Conservation (phyloP, 2,797 vertebrate genomes). For the Pogoniulus pusillus region DNA sequence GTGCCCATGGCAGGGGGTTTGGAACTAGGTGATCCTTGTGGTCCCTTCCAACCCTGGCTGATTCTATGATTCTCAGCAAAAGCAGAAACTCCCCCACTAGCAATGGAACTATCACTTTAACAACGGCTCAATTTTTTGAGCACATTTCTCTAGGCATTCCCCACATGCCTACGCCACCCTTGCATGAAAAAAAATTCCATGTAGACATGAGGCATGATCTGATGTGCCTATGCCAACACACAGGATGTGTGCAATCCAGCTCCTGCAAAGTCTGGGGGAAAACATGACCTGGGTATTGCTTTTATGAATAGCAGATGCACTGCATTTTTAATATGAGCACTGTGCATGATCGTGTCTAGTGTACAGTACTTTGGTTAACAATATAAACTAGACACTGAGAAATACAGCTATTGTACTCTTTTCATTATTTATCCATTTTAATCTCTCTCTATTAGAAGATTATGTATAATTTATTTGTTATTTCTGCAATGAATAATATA, state of each 20-base stretch:
- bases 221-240: background rate
- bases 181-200: background rate
- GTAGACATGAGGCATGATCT: background rate
- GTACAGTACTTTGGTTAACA: constrained; percentile 58
- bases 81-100: background rate
- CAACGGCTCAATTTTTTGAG: background rate
- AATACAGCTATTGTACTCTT: constrained; percentile 58
- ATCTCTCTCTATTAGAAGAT: constrained; percentile 63
- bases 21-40: no score
- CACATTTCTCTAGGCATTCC: background rate
- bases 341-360: constrained; percentile 9
- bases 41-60: no score
- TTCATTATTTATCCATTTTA: constrained; percentile 73
- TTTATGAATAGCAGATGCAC: constrained; percentile 43
- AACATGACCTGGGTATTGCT: constrained; percentile 33
- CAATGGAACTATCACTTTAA: background rate
- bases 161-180: background rate
- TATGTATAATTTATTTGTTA: constrained; percentile 62
- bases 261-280: background rate
- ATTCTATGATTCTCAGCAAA: no score
- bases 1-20: no score
- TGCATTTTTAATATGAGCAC: constrained; percentile 56
- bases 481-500: constrained; percentile 66
- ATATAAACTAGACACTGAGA: constrained; percentile 56
- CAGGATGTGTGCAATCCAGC: background rate